Evolutionary conservation across 2,113 vertebrate genomes (phyloP), one percentile per base, ranked within the genome.

Genomic region (Equus przewalskii): DNA sequence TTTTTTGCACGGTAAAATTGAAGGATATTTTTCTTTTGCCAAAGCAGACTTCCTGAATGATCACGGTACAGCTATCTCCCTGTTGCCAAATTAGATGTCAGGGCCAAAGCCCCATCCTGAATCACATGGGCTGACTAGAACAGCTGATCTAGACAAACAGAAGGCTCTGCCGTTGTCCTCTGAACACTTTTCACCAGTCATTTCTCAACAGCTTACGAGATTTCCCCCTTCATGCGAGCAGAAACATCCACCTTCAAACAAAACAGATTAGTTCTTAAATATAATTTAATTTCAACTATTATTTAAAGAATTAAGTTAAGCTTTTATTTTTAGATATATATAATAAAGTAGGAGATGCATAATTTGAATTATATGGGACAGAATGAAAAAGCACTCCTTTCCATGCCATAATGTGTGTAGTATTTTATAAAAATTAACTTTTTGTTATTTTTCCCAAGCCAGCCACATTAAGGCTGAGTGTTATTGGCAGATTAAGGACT

Each of bases 401-500:
- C 64, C 13, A 18, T 95, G 7, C 16, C 79, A 81, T 72, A 75
- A 51, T 13, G 21, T 81, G 33, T 73, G 16, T 96, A 96, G 80
- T 95, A 86, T 95, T 95, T 95, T 92, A 36, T 96, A 62, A 96
- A 97, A 97, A 89, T 96, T 80, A 87, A 94, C 49, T 65, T 97
- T 93, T 89, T 85, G 7, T 44, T 93, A 24, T 89, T 98, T 97
- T 98, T 91, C 88, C 94, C 93, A 98, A 99, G 99, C 97, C 98
- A 84, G 98, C 98, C 76, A 97, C 97, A 54, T 97, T 99, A 88
- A 98, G 99, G 46, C 95, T 98, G 96, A 99, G 96, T 70, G 96
- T 99, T 84, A 98, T 99, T 96, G 98, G 98, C 58, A 98, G 96
- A 64, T 98, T 99, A 86, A 99, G 98, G 72, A 98, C 98, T 26